Evolutionary conservation across 1,140 invertebrate genomes (phyloP).

Genomic region (Magallana angulata): DNA sequence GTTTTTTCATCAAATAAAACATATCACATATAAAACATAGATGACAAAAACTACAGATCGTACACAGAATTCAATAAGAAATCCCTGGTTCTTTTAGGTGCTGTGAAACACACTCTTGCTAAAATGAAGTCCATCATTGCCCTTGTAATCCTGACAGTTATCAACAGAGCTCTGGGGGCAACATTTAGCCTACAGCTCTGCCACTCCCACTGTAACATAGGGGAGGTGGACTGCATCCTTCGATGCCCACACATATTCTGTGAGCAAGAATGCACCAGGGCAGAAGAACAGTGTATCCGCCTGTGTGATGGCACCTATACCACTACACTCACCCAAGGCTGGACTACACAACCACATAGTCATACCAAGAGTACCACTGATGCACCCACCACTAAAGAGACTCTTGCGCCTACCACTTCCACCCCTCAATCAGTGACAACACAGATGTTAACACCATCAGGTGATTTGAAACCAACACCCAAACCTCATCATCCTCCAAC

Average conservation of each 20-base stretch:
- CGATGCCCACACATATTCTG: background rate
- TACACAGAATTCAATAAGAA: too few relatives aligned
- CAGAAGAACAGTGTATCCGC: background rate
- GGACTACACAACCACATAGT: background rate
- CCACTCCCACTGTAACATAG: slow-evolving; percentile 12
- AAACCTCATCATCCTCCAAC: background rate
- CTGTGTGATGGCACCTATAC: background rate
- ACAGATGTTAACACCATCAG: background rate
- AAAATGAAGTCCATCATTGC: background rate
- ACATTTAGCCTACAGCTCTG: background rate
- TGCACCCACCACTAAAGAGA: background rate
- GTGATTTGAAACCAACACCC: background rate
- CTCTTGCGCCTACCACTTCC: background rate
- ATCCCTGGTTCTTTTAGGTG: too few relatives aligned
- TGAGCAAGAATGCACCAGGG: slow-evolving; percentile 4
- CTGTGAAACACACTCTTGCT: background rate
- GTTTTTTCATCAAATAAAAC: too few relatives aligned
- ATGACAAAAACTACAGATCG: too few relatives aligned
- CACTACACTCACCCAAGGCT: background rate
- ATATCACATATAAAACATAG: too few relatives aligned
- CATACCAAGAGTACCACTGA: background rate
- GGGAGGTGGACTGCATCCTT: background rate
- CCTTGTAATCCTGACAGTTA: background rate
- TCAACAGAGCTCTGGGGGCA: background rate
- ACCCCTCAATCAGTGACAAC: too few relatives aligned